phyloP scores from a whole-genome alignment of 2,888 invertebrate species.

The Thecocarcelia acutangulata region DNA sequence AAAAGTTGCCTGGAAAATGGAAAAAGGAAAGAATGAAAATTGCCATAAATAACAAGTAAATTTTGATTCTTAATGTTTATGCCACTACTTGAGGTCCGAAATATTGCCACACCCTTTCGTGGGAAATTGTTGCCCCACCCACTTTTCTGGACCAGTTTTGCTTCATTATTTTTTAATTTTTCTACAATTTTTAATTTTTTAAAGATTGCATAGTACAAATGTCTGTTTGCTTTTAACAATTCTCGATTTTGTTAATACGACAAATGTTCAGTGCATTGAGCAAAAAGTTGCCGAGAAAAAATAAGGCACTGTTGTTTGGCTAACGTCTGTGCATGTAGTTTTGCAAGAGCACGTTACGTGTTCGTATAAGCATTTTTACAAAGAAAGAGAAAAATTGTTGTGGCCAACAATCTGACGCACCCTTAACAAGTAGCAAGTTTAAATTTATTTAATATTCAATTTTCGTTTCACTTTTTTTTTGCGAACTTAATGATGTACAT shows the following conservation, averaged over 20 bases:
- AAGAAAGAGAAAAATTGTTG: constrained; percentile 16
- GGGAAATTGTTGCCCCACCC: constrained; percentile 54
- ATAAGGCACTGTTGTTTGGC: constrained; percentile 42
- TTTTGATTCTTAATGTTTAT: neutral
- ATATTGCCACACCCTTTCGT: constrained; percentile 61
- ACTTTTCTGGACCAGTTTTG: constrained; percentile 55
- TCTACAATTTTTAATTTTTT: neutral
- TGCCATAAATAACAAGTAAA: neutral
- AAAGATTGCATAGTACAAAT: constrained; percentile 33
- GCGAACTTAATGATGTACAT: neutral
- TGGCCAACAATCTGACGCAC: neutral
- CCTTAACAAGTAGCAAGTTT: constrained; percentile 6
- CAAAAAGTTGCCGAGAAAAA: constrained; percentile 4
- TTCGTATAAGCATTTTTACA: constrained; percentile 10
- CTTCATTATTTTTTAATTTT: constrained; percentile 47
- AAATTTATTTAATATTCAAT: neutral
- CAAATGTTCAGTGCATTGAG: constrained; percentile 5
- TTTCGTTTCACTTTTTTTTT: neutral
- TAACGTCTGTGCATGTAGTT: constrained; percentile 4
- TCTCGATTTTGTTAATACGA: constrained; percentile 13
- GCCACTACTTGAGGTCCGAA: constrained; percentile 64
- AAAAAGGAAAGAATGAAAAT: constrained; percentile 20
- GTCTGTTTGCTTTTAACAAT: neutral
- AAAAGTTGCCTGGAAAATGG: constrained; percentile 76
- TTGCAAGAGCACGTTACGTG: constrained; percentile 36